A percentile compares a stretch with the other conserved stretches of the same genome.
Conservation (phyloP, 1,140 invertebrate genomes). For the Pseudomyrmex concolor region DNA sequence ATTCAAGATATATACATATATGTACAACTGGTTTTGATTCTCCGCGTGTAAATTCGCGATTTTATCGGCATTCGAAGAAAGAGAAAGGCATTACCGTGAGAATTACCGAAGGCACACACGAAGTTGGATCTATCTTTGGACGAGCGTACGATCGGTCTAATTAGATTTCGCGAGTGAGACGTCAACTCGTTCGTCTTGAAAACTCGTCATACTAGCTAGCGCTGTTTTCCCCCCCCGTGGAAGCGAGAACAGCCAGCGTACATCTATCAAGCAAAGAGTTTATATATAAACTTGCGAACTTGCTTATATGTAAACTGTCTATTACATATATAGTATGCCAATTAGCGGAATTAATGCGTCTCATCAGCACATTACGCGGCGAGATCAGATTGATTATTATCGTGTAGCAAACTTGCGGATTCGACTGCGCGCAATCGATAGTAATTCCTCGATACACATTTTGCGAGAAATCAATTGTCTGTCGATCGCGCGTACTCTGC, state of each 20-base stretch:
- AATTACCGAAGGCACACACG: background rate
- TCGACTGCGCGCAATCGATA: background rate
- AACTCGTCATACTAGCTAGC: slow-evolving; percentile 4
- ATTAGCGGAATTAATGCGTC: slow-evolving; percentile 17
- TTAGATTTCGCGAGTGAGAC: slow-evolving; percentile 69
- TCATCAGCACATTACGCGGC: background rate
- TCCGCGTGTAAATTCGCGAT: slow-evolving; percentile 62
- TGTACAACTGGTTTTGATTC: slow-evolving; percentile 67
- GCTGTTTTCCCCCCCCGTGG: background rate
- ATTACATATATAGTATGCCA: background rate
- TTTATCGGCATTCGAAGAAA: slow-evolving; percentile 67
- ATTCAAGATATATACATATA: slow-evolving; percentile 52
- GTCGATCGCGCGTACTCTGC: background rate
- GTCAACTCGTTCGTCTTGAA: slow-evolving; percentile 65
- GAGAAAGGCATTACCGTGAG: slow-evolving; percentile 30
- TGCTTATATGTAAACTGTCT: background rate
- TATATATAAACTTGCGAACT: background rate
- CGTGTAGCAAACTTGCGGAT: background rate
- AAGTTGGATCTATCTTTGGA: slow-evolving; percentile 27
- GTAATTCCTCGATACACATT: background rate
- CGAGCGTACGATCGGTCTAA: slow-evolving; percentile 63
- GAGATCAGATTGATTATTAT: slow-evolving; percentile 14
- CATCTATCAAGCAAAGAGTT: too few relatives aligned
- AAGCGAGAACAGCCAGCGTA: slow-evolving; percentile 25
- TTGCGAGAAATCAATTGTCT: background rate